Base-by-base conservation (phyloP, 2,113 vertebrate genomes). In the Cottus gobio region DNA sequence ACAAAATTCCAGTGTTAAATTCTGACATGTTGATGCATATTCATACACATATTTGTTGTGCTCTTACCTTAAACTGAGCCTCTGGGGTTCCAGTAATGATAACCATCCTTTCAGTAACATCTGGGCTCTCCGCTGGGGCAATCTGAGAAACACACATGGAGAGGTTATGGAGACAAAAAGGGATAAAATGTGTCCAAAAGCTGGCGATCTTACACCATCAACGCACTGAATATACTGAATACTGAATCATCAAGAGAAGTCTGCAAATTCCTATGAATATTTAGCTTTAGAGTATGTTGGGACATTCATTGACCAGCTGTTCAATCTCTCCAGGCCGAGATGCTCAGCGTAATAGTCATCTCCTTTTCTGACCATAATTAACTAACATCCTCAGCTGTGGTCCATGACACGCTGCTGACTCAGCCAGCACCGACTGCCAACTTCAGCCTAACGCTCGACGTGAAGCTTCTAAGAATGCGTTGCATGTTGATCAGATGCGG, bases 61-160 rank as follows among this genome's bases (percentile, higher is more conserved):
- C 1, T 37, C 85, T 16, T 82, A 98, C 97, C 97, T 98, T 99
- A 92, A 98, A 99, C 93, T 99, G 97, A 68, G 97, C 97, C 92
- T 98, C 97, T 0, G 97, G 96, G 0, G 96, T 95, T 50, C 97
- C 97, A 0, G 96, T 98, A 93, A 98, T 97, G 87, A 98, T 97
- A 80, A 98, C 97, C 96, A 97, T 98, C 87, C 97, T 95, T 84
- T 97, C 96, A 0, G 95, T 95, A 80, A 95, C 95, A 0, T 98
- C 96, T 0, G 97, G 97, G 39, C 93, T 95, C 87, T 99, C 97
- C 10, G 97, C 95, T 0, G 97, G 97, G n/a, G 97, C 96, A 0
- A 99, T 99, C 97, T 99, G 83, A 90, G 16, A 75, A 1, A 61
- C 54, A 84, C 57, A 60, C 4, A 52, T n/a, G 72, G 8, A 28